phyloP scores from a whole-genome alignment of 2,888 invertebrate species.

The Apamea monoglypha region DNA sequence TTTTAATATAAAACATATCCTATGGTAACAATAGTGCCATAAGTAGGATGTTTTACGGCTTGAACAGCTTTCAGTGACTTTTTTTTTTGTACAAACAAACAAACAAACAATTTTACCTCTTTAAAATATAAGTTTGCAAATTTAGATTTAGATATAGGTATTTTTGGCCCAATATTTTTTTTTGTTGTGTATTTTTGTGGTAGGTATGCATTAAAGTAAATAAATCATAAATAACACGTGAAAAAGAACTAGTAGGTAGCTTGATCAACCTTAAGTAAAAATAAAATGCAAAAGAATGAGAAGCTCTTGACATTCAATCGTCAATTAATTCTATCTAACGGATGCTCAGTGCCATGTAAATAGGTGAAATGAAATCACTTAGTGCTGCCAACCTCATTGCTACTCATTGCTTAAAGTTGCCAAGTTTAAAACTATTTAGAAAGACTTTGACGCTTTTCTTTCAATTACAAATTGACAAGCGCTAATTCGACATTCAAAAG shows the following conservation, averaged over 20 bases:
- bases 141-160: not conserved
- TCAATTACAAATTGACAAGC: not conserved
- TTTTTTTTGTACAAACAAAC: not conserved
- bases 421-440: constrained; percentile 33
- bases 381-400: constrained; percentile 40
- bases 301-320: constrained; percentile 13
- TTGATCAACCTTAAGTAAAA: constrained; percentile 9
- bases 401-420: constrained; percentile 24
- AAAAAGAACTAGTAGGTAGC: no score
- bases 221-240: no score
- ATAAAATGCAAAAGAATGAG: constrained; percentile 15
- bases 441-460: constrained; percentile 8
- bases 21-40: no score
- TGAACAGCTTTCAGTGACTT: no score
- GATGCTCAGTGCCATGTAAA: constrained; percentile 25
- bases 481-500: not conserved
- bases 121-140: no score
- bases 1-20: no score
- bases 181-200: no score
- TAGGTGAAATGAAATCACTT: constrained; percentile 43
- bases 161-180: no score
- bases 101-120: no score
- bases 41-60: no score
- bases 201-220: no score
- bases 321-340: constrained; percentile 32